Evolutionary conservation across 2,113 vertebrate genomes (phyloP), one percentile per base, ranked within the genome.

Genomic region (Piprites chloris): DNA sequence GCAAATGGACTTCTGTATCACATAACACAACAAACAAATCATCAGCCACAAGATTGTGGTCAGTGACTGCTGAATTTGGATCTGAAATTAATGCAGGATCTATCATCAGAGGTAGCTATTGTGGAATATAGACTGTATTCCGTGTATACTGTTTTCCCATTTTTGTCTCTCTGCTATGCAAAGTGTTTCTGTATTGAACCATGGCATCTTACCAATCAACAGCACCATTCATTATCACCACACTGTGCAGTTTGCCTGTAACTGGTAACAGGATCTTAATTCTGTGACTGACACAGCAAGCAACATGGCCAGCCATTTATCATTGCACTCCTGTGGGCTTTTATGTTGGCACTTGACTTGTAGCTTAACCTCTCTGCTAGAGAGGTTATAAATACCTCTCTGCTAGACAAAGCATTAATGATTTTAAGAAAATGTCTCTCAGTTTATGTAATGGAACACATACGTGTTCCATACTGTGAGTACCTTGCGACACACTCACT

Each of bases 1-100:
- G 73, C 77, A 77, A 55, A 55, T 0, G 0, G 52, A 10, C 30
- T 49, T 83, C 46, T 50, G 58, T 49, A 32, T 53, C 4, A 2
- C 0, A 0, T 73, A 69, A 49, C 0, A 0, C 37, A 41, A n/a
- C 0, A 5, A 72, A 32, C 17, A 65, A 44, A 87, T 65, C 39
- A 56, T 63, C 58, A 80, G 33, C 37, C 23, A 1, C 28, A 33
- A 80, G 53, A 8, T 12, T 62, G 37, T 2, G 5, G 42, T 52
- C 82, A 56, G 41, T 62, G 49, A 22, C 58, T 87, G 59, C 27
- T 91, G 90, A 85, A 92, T 88, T 12, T 65, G 23, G 27, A 44
- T 83, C 49, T 87, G 85, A 86, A 90, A 77, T 92, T 72, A 47
- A 18, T 32, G 26, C 5, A 33, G 66, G 20, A 26, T 66, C 46